Conservation (phyloP, 2,888 invertebrate species). For the Carabus problematicus region DNA sequence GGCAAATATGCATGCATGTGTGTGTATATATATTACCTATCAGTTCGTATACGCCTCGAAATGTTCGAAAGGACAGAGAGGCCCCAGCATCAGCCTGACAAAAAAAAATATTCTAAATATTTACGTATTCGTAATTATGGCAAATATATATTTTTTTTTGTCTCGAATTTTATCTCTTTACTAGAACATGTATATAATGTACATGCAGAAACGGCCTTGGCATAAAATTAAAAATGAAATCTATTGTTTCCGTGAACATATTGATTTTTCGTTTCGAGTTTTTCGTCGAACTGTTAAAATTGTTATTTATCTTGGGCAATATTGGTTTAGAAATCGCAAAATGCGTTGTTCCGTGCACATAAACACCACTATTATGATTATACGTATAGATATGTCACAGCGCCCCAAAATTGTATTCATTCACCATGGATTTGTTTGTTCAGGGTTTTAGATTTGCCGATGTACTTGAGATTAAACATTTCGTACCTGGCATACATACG, state of each 20-base stretch:
- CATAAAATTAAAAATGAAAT: slow-evolving; percentile 10
- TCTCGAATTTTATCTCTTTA: no score
- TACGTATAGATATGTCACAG: no score
- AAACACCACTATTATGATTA: no score
- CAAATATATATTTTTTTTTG: no score
- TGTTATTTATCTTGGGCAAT: slow-evolving; percentile 8
- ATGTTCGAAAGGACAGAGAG: slow-evolving; percentile 63
- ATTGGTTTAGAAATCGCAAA: slow-evolving; percentile 18
- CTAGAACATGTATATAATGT: no score
- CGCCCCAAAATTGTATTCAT: no score
- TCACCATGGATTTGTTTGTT: no score
- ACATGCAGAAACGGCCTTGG: slow-evolving; percentile 11
- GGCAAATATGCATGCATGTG: background rate
- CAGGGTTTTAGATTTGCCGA: no score
- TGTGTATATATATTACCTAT: slow-evolving; percentile 56
- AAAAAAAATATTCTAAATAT: slow-evolving; percentile 44
- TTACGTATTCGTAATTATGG: no score
- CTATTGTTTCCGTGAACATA: slow-evolving; percentile 26
- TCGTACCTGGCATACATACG: slow-evolving; percentile 62
- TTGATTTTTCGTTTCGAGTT: background rate
- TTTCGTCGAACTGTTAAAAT: background rate
- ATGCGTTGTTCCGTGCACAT: no score
- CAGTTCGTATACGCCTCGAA: slow-evolving; percentile 62
- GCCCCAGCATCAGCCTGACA: slow-evolving; percentile 65
- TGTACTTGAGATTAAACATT: background rate